These are phyloP conservation scores for Blastobasis lacticolella DNA, from an alignment of 2,888 invertebrate species.

Conservation along the genomic window DNA sequence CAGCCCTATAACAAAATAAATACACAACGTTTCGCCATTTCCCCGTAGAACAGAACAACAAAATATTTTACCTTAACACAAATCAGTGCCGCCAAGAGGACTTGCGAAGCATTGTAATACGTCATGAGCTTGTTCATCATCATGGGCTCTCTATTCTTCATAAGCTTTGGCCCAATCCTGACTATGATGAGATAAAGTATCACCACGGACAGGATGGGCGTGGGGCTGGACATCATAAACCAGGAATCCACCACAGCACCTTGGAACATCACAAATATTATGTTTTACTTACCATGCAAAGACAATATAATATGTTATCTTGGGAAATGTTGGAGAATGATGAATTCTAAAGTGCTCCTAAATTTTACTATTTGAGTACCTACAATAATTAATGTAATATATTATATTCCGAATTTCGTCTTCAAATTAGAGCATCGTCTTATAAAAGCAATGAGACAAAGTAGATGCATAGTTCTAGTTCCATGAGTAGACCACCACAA, in stretches of 20 bases:
- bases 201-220: slow-evolving; percentile 78
- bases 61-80: slow-evolving; percentile 48
- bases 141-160: slow-evolving; percentile 81
- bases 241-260: slow-evolving; percentile 85
- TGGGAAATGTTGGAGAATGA: no score
- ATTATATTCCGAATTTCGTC: no score
- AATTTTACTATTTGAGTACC: no score
- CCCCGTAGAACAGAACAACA: neutral
- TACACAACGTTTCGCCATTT: no score
- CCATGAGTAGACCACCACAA: neutral
- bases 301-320: no score
- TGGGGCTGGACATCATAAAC: slow-evolving; percentile 85
- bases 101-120: slow-evolving; percentile 91
- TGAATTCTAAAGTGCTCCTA: no score
- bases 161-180: slow-evolving; percentile 81
- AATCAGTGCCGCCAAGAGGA: slow-evolving; percentile 78
- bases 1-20: no score
- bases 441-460: no score
- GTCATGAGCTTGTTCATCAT: slow-evolving; percentile 83
- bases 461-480: no score
- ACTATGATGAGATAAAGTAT: slow-evolving; percentile 80
- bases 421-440: no score
- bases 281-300: no score
- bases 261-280: slow-evolving; percentile 27
- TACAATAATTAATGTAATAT: no score